Conservation (phyloP, 2,113 vertebrate genomes). For the Mionectes macconnelli region DNA sequence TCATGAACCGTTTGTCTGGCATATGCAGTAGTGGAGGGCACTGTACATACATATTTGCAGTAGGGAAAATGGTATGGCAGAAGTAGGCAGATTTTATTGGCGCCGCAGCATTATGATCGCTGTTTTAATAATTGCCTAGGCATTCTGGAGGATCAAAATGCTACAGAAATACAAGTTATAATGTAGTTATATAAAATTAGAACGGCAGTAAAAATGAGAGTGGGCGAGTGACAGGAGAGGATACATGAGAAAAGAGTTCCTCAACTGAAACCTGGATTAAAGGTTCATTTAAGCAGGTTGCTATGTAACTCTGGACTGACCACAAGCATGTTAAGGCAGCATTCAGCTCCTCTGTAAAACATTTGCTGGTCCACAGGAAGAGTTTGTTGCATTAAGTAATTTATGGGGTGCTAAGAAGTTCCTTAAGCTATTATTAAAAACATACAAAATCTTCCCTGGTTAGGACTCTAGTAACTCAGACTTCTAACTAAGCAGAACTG, state of each 20-base stretch:
- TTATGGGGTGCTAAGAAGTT: constrained; percentile 85
- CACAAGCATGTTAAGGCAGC: constrained; percentile 62
- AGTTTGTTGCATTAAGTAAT: constrained; percentile 80
- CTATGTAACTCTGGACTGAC: constrained; percentile 44
- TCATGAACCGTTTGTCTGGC: background rate
- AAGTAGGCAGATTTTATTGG: background rate
- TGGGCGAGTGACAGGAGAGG: background rate
- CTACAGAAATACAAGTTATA: background rate
- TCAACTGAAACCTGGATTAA: constrained; percentile 23
- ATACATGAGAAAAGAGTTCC: constrained; percentile 25
- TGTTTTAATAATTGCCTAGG: background rate
- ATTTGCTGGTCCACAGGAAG: constrained; percentile 76
- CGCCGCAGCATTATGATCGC: background rate
- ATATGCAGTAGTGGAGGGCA: background rate
- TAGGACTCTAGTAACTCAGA: constrained; percentile 75
- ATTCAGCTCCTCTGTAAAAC: constrained; percentile 64
- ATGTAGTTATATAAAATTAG: constrained; percentile 54
- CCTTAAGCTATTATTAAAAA: constrained; percentile 85
- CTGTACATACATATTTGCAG: background rate
- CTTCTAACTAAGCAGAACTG: constrained; percentile 84
- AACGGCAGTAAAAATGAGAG: constrained; percentile 18
- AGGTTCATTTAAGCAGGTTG: constrained; percentile 54
- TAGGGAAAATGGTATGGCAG: background rate
- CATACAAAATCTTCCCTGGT: constrained; percentile 78
- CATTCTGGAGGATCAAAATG: background rate